Evolutionary conservation across 2,888 invertebrate genomes (phyloP), one percentile per base, ranked within the genome.

Genomic region (Pandemis heparana): DNA sequence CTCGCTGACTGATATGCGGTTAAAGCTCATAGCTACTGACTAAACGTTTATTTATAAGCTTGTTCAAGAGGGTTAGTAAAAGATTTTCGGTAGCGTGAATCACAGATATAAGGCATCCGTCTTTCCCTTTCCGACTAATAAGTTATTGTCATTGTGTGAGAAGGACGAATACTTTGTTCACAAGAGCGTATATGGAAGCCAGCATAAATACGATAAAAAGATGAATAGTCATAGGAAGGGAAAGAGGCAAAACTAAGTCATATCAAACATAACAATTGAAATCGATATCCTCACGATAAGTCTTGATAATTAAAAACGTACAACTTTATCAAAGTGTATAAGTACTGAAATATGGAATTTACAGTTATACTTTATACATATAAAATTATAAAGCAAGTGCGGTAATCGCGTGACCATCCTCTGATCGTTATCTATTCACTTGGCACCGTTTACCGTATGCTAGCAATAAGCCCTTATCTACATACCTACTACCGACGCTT

Each of bases 381-480:
- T 53, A 64, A 46, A 62, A 32, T 46, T 64, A 63, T 53, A 64
- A 46, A 62, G 43, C 56, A 63, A 67, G 53, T 46, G 48, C 62
- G 56, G 48, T 48, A 68, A 73, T 73, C 68, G 73, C 56, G 23
- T 71, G 61, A 41, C 8, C 9, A 67, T 62, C 63, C 46, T n/a
- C 68, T n/a, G 12, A 73, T 72, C 4, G 23, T n/a, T 73, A 68
- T 73, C 68, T 48, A 53, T 67, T 68, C n/a, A 71, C 72, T 68
- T 68, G 72, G 68, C 72, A 72, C 63, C 38, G 56, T 48, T 67
- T 38, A 43, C 56, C 62, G 62, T 39, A 67, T 53, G 66, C 43
- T 43, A 53, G 53, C 53, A 53, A 53, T 53, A 53, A 53, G 63
- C 73, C 68, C 73, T 68, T 73, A 73, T 73, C 73, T 56, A 32